Conservation (phyloP, 2,113 vertebrate species). For the Spilogale gracilis region DNA sequence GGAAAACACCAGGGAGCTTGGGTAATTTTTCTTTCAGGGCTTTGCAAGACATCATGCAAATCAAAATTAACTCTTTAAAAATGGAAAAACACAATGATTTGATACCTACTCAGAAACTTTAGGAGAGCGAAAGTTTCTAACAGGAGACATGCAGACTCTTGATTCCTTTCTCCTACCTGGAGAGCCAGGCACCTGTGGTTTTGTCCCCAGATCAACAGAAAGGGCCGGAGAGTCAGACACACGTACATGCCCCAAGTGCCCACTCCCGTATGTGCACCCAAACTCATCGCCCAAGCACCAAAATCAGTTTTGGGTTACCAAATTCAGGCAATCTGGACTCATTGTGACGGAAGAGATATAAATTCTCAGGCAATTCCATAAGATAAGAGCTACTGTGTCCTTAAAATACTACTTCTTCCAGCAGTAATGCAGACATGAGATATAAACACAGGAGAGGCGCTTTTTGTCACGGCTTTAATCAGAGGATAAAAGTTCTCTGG, state of each 20-base stretch:
- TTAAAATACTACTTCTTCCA: slow-evolving; percentile 68
- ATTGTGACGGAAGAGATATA: slow-evolving; percentile 53
- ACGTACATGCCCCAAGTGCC: not conserved
- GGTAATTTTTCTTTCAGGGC: not conserved
- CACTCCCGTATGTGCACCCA: not conserved
- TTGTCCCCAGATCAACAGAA: not conserved
- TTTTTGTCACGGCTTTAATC: slow-evolving; percentile 41
- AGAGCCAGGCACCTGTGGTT: not conserved
- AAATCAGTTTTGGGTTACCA: not conserved
- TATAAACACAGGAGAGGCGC: slow-evolving; percentile 55
- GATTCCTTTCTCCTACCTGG: not conserved
- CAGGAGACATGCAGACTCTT: not conserved
- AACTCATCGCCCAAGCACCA: not conserved
- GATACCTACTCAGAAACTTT: not conserved
- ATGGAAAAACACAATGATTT: not conserved
- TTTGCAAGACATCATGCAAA: not conserved
- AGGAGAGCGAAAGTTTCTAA: not conserved
- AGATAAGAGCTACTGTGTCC: slow-evolving; percentile 68
- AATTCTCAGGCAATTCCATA: slow-evolving; percentile 63
- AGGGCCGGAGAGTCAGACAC: not conserved
- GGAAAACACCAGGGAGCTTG: not conserved
- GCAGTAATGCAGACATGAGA: slow-evolving; percentile 60
- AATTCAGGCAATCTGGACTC: slow-evolving; percentile 59
- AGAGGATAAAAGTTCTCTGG: slow-evolving; percentile 63
- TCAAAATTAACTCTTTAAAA: slow-evolving; percentile 4